These are phyloP conservation scores for Rhea americana DNA, from an alignment of 2,113 vertebrate genomes.

Conservation along the genomic window DNA sequence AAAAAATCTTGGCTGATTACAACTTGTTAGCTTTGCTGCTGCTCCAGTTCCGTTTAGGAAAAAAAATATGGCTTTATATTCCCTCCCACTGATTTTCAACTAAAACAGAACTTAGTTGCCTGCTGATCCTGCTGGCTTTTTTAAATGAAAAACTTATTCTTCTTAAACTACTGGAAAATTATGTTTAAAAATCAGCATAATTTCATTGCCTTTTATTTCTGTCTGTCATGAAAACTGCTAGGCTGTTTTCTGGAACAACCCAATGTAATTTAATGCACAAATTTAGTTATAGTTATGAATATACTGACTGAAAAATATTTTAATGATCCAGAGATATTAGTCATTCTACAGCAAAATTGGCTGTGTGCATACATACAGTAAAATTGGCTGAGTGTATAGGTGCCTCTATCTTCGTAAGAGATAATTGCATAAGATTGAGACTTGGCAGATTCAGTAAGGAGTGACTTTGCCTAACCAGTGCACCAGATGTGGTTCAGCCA, in stretches of 20 bases:
- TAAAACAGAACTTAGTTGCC: constrained; percentile 83
- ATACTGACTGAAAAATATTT: constrained; percentile 74
- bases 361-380: constrained; percentile 39
- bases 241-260: constrained; percentile 55
- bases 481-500: not conserved
- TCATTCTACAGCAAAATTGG: constrained; percentile 47
- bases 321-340: constrained; percentile 70
- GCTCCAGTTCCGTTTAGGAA: constrained; percentile 74
- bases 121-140: constrained; percentile 82
- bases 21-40: constrained; percentile 76
- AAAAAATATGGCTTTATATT: constrained; percentile 78
- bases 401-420: constrained; percentile 25
- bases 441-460: not conserved
- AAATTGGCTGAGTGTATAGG: constrained; percentile 47
- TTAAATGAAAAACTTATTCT: constrained; percentile 84
- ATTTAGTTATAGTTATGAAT: constrained; percentile 65
- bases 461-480: not conserved
- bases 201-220: constrained; percentile 77
- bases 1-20: constrained; percentile 72
- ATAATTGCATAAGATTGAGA: constrained; percentile 1
- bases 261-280: constrained; percentile 52
- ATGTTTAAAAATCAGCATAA: constrained; percentile 85
- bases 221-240: constrained; percentile 71
- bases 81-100: constrained; percentile 83
- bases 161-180: constrained; percentile 85